phyloP scores from a whole-genome alignment of 2,797 vertebrate species.

The Peromyscus attwateri region DNA sequence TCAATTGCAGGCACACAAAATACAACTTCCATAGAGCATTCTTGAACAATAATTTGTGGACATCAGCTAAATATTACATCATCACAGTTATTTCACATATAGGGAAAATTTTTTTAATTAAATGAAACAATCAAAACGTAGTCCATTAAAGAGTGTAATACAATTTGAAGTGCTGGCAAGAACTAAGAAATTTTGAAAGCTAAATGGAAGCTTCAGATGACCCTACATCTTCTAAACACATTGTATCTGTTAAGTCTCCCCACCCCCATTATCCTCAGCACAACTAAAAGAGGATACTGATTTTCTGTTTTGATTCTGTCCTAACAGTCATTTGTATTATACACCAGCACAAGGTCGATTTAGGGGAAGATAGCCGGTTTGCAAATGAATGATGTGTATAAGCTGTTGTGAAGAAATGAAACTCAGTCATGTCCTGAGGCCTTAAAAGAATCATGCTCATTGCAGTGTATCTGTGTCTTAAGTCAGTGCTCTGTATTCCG shows the following conservation, averaged over 20 bases:
- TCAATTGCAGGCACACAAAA: neutral
- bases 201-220: neutral
- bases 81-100: neutral
- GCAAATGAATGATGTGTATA: neutral
- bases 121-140: neutral
- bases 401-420: neutral
- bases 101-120: constrained; percentile 21
- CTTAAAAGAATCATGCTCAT: neutral
- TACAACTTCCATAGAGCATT: neutral
- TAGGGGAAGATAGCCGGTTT: neutral
- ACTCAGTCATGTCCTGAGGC: neutral
- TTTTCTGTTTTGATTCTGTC: neutral
- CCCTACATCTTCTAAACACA: constrained; percentile 24
- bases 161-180: neutral
- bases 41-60: neutral
- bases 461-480: neutral
- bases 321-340: neutral
- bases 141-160: neutral
- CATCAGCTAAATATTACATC: neutral
- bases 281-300: neutral
- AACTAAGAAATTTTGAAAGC: constrained; percentile 4
- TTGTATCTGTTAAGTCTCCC: constrained; percentile 45
- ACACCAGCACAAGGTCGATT: neutral
- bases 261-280: neutral
- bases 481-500: neutral